Base-by-base conservation (phyloP, 2,113 vertebrate species). In the Pteruthius melanotis region DNA sequence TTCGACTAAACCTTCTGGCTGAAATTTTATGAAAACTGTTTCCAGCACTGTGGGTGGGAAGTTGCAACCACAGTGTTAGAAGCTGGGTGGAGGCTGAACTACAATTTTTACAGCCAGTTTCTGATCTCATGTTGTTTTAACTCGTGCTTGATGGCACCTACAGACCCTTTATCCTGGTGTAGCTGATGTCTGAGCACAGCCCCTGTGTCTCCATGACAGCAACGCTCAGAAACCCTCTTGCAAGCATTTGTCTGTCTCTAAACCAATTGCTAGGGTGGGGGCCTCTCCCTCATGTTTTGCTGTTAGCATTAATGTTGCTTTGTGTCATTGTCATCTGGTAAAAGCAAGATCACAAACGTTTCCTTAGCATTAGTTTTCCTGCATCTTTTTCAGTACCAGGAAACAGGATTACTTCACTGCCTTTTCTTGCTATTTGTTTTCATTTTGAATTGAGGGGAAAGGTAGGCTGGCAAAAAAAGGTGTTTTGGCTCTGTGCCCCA, bases 51-150 rank as follows among this genome's bases (percentile, higher is more conserved):
- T 90, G 95, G 87, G 92, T 94, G 95, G 94, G 94, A 96, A 68
- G 76, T 80, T 94, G 59, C 79, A 95, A 11, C 79, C 37, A 50
- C 80, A 31, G 22, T 76, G 66, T 57, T 72, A 86, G 90, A 86
- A 77, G 44, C 54, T 94, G 95, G 94, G 95, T 92, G 95, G 94
- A 95, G 90, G 50, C 94, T 88, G 50, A 80, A 33, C 63, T 88
- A 47, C 45, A 80, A 13, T 54, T 93, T 93, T 86, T 79, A 80
- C 54, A 88, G 96, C 90, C 88, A 97, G 83, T 80, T 95, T 94
- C 88, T 97, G 95, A 93, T 63, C 88, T 96, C 95, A 93, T 94
- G 13, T 86, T 93, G 78, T 93, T 93, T 85, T 94, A 86, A 90
- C 37, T 90, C 85, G 14, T 56, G 37, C 37, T 90, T n/a, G 33